phyloP scores from a whole-genome alignment of 2,797 vertebrate species.

The Thunnus albacares region DNA sequence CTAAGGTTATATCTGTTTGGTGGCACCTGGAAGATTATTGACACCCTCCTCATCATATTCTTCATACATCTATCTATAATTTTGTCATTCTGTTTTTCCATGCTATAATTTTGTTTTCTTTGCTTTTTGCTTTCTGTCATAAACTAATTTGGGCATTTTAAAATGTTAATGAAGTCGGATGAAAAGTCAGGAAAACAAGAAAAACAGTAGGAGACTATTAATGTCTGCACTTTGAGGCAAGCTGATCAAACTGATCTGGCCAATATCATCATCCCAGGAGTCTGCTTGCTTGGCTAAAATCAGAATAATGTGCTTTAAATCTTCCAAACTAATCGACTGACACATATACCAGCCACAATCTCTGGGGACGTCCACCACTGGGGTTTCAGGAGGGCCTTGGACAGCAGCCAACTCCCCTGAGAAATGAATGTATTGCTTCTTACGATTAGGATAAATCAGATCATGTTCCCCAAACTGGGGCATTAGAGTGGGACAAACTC shows the following conservation, averaged over 20 bases:
- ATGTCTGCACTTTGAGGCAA: neutral
- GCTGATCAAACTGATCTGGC: no score
- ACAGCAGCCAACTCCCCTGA: conserved; percentile 47
- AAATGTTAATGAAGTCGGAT: no score
- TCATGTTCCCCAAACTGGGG: conserved; percentile 77
- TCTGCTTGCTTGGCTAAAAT: conserved; percentile 12
- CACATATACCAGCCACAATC: conserved; percentile 40
- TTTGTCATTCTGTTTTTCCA: no score
- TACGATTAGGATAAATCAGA: conserved; percentile 81
- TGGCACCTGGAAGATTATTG: no score
- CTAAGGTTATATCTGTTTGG: no score
- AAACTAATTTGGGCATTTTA: no score
- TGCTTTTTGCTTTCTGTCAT: no score
- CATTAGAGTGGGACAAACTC: conserved; percentile 69
- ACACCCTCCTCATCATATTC: no score
- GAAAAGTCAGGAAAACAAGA: neutral
- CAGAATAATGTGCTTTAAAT: conserved; percentile 27
- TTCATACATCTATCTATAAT: no score
- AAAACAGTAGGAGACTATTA: neutral
- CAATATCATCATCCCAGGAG: no score
- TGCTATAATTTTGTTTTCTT: no score
- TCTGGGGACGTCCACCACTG: conserved; percentile 40
- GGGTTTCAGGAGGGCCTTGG: conserved; percentile 44
- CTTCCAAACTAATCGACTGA: conserved; percentile 51
- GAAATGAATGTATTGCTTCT: conserved; percentile 63